Percentiles rank a stretch among this genome's conserved stretches.
phyloP scores from a whole-genome alignment of 2,113 vertebrate species.

The Callospermophilus lateralis region DNA sequence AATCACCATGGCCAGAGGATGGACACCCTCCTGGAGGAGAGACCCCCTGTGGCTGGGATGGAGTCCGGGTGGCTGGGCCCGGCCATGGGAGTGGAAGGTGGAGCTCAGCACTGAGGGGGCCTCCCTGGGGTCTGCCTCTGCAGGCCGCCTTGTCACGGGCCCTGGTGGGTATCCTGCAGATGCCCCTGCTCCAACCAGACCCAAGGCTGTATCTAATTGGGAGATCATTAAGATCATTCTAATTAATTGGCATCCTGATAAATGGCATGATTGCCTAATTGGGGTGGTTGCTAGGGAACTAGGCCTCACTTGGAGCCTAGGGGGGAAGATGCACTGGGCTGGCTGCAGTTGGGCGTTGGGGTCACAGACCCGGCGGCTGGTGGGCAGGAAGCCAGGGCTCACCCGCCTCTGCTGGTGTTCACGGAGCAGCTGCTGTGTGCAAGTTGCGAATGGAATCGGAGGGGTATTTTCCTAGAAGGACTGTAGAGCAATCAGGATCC shows the following conservation, averaged over 20 bases:
- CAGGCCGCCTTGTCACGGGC: not conserved
- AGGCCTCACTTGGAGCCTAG: conserved; percentile 70
- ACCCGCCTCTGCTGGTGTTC: not conserved
- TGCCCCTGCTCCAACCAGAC: conserved; percentile 46
- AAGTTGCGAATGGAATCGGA: not conserved
- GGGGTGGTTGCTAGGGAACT: conserved; percentile 86
- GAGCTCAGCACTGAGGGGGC: not conserved
- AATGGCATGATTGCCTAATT: conserved; percentile 85
- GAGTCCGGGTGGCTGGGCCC: not conserved
- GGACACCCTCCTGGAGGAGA: not conserved
- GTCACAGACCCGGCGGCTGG: not conserved
- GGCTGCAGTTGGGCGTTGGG: conserved; percentile 58
- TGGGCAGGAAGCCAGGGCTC: not conserved
- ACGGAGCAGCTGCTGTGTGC: conserved; percentile 56
- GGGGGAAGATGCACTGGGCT: conserved; percentile 72
- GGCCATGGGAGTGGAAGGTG: not conserved
- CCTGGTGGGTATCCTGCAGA: conserved; percentile 10
- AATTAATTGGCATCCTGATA: conserved; percentile 85
- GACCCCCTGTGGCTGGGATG: not conserved
- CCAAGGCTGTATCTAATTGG: conserved; percentile 76
- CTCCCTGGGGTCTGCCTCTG: not conserved
- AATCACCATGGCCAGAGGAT: not conserved
- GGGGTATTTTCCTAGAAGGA: conserved; percentile 49
- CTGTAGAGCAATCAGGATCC: not conserved
- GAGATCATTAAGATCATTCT: conserved; percentile 84